phyloP scores from a whole-genome alignment of 1,140 invertebrate species.

The Bombus affinis region DNA sequence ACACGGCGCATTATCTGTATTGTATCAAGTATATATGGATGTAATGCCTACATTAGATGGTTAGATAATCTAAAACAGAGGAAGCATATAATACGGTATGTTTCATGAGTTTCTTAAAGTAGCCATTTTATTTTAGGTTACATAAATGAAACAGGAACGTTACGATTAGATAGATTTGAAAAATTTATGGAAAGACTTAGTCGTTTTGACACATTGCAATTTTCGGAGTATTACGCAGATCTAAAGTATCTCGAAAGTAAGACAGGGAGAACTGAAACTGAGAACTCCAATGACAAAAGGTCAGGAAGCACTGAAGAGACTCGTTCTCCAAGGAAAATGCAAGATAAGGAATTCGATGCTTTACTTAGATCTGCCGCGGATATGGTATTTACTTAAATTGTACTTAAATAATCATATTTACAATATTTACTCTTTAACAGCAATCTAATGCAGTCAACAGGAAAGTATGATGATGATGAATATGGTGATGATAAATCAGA shows the following conservation, averaged over 20 bases:
- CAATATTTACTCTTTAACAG: slow-evolving; percentile 15
- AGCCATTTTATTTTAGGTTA: slow-evolving; percentile 86
- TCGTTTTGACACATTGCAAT: slow-evolving; percentile 92
- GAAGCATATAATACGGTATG: too few species aligned
- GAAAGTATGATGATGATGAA: slow-evolving; percentile 82
- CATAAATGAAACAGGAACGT: slow-evolving; percentile 93
- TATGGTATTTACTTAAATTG: slow-evolving; percentile 79
- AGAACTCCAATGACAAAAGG: slow-evolving; percentile 63
- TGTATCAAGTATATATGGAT: slow-evolving; percentile 95
- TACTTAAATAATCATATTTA: slow-evolving; percentile 1
- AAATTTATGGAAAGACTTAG: slow-evolving; percentile 91
- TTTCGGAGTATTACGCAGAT: slow-evolving; percentile 92
- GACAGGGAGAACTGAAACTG: slow-evolving; percentile 82
- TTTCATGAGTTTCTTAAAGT: not conserved
- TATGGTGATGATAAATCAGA: slow-evolving; percentile 72
- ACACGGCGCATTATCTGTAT: slow-evolving; percentile 91
- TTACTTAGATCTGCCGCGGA: slow-evolving; percentile 85
- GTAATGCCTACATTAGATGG: slow-evolving; percentile 94
- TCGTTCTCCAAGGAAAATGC: slow-evolving; percentile 47
- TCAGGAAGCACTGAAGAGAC: slow-evolving; percentile 53
- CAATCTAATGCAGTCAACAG: slow-evolving; percentile 66
- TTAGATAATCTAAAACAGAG: slow-evolving; percentile 64
- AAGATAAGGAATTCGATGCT: slow-evolving; percentile 84
- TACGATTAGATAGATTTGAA: slow-evolving; percentile 94
- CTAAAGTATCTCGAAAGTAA: slow-evolving; percentile 93